Conservation (phyloP, 2,113 vertebrate species). For the Forbesichthys papilliferus region DNA sequence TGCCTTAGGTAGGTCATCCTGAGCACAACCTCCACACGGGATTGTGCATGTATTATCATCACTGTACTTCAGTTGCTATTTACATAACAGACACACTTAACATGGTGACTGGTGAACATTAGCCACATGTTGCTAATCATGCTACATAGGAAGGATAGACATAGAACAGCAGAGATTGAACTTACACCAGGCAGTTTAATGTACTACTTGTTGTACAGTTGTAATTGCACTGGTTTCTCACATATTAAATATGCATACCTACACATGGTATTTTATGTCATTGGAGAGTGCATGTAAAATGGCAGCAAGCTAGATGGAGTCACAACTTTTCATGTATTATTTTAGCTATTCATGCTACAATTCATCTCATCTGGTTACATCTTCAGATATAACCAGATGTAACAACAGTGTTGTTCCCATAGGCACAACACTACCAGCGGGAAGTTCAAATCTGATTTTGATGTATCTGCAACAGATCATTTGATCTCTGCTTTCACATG, state of each 20-base stretch:
- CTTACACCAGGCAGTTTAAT: no score
- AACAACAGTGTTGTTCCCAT: slow-evolving; percentile 13
- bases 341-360: neutral
- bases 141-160: no score
- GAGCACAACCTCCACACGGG: no score
- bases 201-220: no score
- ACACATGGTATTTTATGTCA: neutral
- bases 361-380: slow-evolving; percentile 17
- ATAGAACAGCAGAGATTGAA: no score
- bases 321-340: slow-evolving; percentile 10
- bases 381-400: slow-evolving; percentile 1
- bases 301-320: slow-evolving; percentile 2
- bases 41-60: no score
- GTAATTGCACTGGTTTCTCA: neutral
- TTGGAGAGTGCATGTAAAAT: neutral
- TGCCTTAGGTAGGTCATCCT: no score
- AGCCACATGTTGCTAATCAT: no score
- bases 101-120: no score
- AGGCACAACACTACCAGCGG: neutral
- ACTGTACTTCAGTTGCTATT: no score
- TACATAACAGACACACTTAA: no score
- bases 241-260: neutral
- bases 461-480: slow-evolving; percentile 2
- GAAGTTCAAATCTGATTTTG: slow-evolving; percentile 19
- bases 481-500: neutral